Conservation (phyloP, 2,797 vertebrate species). For the Sitta carolinensis region DNA sequence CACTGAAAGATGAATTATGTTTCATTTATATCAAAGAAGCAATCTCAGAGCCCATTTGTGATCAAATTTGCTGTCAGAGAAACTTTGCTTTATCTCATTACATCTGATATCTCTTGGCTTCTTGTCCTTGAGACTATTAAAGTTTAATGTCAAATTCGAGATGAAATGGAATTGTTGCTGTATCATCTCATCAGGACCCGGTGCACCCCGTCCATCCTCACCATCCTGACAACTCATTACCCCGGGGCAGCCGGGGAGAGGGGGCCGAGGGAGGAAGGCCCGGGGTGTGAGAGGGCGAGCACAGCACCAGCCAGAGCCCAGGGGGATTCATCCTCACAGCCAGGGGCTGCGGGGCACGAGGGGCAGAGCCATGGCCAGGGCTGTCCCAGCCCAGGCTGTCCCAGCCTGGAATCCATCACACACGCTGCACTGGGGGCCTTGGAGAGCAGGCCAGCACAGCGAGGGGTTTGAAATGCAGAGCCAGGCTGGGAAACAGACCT, state of each 20-base stretch:
- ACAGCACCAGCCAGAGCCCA: neutral
- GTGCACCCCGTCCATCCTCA: constrained; percentile 70
- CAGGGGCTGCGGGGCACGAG: accelerated
- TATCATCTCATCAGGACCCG: constrained; percentile 78
- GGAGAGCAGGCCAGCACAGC: accelerated
- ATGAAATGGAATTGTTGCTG: constrained; percentile 83
- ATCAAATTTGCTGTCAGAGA: constrained; percentile 86
- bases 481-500: neutral
- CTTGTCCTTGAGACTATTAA: constrained; percentile 86
- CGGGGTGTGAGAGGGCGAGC: neutral
- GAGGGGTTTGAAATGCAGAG: neutral
- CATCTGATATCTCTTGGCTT: constrained; percentile 83
- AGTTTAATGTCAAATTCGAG: constrained; percentile 83
- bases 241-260: neutral
- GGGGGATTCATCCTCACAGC: neutral
- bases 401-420: neutral
- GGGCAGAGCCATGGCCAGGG: accelerated
- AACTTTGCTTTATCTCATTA: constrained; percentile 85
- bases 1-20: constrained; percentile 83
- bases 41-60: constrained; percentile 84
- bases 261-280: neutral
- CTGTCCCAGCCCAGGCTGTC: neutral
- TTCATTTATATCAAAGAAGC: constrained; percentile 85
- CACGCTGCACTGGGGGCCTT: accelerated
- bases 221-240: constrained; percentile 77